Conservation (phyloP, 2,888 invertebrate species). For the Eupeodes luniger region DNA sequence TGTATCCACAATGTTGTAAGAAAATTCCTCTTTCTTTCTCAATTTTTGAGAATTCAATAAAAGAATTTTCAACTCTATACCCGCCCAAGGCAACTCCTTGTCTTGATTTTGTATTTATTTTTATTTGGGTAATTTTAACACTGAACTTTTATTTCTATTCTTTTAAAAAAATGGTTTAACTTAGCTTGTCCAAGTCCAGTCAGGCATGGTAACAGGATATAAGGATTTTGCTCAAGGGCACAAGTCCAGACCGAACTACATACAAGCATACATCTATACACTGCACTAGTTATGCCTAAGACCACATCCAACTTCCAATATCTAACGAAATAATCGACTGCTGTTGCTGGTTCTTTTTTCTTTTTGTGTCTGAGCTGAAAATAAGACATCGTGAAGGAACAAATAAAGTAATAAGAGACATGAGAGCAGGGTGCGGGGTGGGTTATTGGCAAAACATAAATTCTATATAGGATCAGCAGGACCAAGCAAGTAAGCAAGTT, state of each 20-base stretch:
- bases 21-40: slow-evolving; percentile 28
- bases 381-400: slow-evolving; percentile 37
- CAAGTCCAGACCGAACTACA: slow-evolving; percentile 22
- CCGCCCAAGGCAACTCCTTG: slow-evolving; percentile 40
- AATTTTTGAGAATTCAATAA: slow-evolving; percentile 63
- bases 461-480: slow-evolving; percentile 27
- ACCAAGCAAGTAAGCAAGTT: not conserved
- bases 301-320: slow-evolving; percentile 34
- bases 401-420: slow-evolving; percentile 53
- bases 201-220: slow-evolving; percentile 61
- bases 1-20: slow-evolving; percentile 6
- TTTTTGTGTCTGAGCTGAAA: slow-evolving; percentile 31
- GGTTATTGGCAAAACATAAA: slow-evolving; percentile 67
- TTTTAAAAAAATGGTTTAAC: slow-evolving; percentile 28
- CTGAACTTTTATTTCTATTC: slow-evolving; percentile 18
- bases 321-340: slow-evolving; percentile 70
- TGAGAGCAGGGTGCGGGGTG: not conserved
- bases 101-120: slow-evolving; percentile 34
- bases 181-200: slow-evolving; percentile 41
- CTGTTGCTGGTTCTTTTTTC: slow-evolving; percentile 36
- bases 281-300: slow-evolving; percentile 44
- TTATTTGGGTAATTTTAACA: slow-evolving; percentile 64
- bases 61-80: slow-evolving; percentile 43
- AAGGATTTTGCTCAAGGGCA: slow-evolving; percentile 59
- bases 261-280: not conserved